These are phyloP conservation scores for Hypomecis atomaria DNA, from an alignment of 2,888 invertebrate genomes.

Conservation along the genomic window DNA sequence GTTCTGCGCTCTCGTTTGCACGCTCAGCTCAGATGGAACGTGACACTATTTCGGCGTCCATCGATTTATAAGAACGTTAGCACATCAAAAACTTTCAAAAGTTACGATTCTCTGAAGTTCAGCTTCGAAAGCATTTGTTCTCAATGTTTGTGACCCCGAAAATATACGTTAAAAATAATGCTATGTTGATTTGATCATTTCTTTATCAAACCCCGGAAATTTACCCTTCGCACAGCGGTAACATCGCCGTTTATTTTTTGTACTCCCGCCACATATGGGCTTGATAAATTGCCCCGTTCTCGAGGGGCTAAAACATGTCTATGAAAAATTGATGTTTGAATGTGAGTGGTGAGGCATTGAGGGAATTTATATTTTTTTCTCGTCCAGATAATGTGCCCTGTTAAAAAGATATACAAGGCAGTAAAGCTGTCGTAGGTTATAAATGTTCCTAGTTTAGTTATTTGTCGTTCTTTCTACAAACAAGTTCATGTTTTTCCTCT, in stretches of 20 bases:
- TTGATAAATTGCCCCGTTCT: slow-evolving; percentile 70
- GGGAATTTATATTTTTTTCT: slow-evolving; percentile 44
- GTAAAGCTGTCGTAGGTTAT: slow-evolving; percentile 38
- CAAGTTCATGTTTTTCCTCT: slow-evolving; percentile 16
- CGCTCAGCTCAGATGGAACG: no score
- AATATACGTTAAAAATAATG: neutral
- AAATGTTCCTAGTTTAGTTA: slow-evolving; percentile 29
- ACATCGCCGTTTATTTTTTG: slow-evolving; percentile 49
- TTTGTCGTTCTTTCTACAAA: slow-evolving; percentile 21
- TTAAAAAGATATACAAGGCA: slow-evolving; percentile 40
- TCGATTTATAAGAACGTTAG: no score
- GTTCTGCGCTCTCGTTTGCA: no score
- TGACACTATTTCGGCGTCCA: no score
- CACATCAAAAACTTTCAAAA: no score
- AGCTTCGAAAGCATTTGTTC: no score
- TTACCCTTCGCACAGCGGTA: slow-evolving; percentile 21
- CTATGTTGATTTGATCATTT: slow-evolving; percentile 7
- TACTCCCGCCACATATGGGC: slow-evolving; percentile 62
- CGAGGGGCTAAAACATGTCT: slow-evolving; percentile 57
- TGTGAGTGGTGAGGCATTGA: slow-evolving; percentile 47
- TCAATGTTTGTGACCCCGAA: no score
- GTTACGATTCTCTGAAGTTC: no score
- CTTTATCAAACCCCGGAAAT: slow-evolving; percentile 20
- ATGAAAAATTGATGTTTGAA: slow-evolving; percentile 66
- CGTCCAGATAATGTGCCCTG: slow-evolving; percentile 38